Percentiles rank a stretch among this genome's conserved stretches.
phyloP scores from a whole-genome alignment of 2,797 vertebrate species.

The Protonibea diacanthus region DNA sequence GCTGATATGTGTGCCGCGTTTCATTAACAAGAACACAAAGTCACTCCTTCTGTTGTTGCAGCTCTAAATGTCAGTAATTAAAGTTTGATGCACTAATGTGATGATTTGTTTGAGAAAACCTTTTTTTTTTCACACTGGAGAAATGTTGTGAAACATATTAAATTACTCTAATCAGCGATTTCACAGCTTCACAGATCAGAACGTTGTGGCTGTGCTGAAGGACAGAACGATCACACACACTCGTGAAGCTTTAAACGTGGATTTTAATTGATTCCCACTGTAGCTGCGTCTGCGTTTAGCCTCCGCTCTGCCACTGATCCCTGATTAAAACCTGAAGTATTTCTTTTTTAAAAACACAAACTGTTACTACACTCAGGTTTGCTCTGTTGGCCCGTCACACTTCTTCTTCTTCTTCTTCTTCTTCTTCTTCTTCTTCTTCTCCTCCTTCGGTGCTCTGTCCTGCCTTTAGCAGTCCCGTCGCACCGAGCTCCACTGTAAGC shows the following conservation, averaged over 20 bases:
- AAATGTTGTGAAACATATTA: constrained; percentile 17
- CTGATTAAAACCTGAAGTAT: background rate
- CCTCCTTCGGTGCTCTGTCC: constrained; percentile 10
- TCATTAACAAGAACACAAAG: background rate
- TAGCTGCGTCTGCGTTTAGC: background rate
- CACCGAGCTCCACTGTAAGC: constrained; percentile 21
- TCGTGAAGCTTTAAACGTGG: too few relatives aligned
- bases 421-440: background rate
- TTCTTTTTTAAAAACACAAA: background rate
- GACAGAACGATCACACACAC: background rate
- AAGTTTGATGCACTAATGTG: background rate
- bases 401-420: too few relatives aligned
- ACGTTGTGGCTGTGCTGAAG: background rate
- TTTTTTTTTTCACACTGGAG: background rate
- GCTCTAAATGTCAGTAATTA: background rate
- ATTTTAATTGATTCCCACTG: background rate
- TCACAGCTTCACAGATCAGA: background rate
- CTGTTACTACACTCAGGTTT: too few relatives aligned
- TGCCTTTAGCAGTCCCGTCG: constrained; percentile 35
- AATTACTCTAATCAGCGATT: constrained; percentile 5
- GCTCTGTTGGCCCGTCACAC: background rate
- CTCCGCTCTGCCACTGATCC: background rate
- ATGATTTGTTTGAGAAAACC: background rate
- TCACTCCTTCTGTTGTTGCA: background rate
- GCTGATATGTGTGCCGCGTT: background rate